Evolutionary conservation across 1,140 invertebrate species (phyloP).

Genomic region (Antheraea pernyi): DNA sequence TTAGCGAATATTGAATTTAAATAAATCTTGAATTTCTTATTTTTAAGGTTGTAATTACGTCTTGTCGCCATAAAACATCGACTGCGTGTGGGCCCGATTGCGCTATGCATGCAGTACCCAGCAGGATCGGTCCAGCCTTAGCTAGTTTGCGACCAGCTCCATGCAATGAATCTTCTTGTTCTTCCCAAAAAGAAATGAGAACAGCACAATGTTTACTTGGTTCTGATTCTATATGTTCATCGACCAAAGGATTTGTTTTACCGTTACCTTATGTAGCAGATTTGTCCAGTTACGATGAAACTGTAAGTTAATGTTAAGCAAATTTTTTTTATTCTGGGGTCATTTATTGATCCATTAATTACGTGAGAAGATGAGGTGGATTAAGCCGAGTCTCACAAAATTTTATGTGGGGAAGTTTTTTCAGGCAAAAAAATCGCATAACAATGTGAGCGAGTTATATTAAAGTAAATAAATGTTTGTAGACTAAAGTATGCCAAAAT

Average conservation of each 20-base stretch:
- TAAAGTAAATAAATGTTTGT: too few species aligned
- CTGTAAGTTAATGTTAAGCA: constrained; percentile 25
- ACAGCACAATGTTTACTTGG: constrained; percentile 66
- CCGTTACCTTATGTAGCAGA: constrained; percentile 19
- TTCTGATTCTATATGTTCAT: too few species aligned
- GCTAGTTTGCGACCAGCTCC: constrained; percentile 41
- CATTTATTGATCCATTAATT: too few species aligned
- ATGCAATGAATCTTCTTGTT: constrained; percentile 42
- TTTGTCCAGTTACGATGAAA: constrained; percentile 18
- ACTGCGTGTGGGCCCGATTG: too few species aligned
- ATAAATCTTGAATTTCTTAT: background rate
- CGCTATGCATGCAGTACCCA: too few species aligned
- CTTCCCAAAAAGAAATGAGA: constrained; percentile 53
- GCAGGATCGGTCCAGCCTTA: constrained; percentile 33
- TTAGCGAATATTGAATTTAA: background rate
- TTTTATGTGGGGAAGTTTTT: too few species aligned
- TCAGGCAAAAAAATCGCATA: too few species aligned
- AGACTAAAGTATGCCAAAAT: too few species aligned
- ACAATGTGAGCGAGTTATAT: too few species aligned
- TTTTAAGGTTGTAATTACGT: background rate
- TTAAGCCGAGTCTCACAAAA: too few species aligned
- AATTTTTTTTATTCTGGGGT: background rate
- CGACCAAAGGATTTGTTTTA: too few species aligned
- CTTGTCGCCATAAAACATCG: constrained; percentile 37
- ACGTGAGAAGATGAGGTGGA: too few species aligned